Evolutionary conservation across 1,140 invertebrate species (phyloP).

Genomic region (Tetramorium alpestre): DNA sequence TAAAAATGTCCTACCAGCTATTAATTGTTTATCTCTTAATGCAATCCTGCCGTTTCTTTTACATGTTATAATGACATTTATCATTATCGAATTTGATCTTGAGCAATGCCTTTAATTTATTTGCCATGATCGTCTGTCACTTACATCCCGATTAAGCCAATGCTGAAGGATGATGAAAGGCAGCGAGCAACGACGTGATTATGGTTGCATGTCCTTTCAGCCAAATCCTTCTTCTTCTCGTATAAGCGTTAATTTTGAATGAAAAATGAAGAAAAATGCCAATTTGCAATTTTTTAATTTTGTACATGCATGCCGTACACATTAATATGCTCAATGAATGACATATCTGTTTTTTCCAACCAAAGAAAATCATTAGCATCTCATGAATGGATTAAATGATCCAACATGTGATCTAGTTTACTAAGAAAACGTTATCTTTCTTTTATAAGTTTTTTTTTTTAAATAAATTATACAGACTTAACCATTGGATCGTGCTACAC

Average conservation of each 20-base stretch:
- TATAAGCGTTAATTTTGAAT: constrained; percentile 42
- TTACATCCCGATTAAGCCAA: constrained; percentile 12
- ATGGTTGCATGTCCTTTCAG: constrained; percentile 23
- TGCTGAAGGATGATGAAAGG: constrained; percentile 21
- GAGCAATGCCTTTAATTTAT: constrained; percentile 40
- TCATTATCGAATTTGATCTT: neutral
- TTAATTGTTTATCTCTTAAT: neutral
- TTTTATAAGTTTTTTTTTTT: neutral
- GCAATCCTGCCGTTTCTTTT: constrained; percentile 17
- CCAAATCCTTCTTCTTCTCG: constrained; percentile 7
- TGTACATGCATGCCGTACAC: constrained; percentile 29
- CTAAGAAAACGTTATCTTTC: neutral
- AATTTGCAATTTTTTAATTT: constrained; percentile 30
- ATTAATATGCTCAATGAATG: constrained; percentile 34
- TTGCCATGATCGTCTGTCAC: constrained; percentile 24
- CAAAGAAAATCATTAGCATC: constrained; percentile 30
- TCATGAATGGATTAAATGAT: neutral
- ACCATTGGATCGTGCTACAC: neutral
- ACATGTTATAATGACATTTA: neutral
- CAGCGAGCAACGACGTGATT: neutral
- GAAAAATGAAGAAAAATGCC: constrained; percentile 18
- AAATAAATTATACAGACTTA: constrained; percentile 1
- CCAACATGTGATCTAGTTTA: neutral
- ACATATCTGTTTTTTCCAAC: neutral
- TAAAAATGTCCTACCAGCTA: constrained; percentile 5